Conservation (phyloP, 2,888 invertebrate species). For the Cephus spinipes region DNA sequence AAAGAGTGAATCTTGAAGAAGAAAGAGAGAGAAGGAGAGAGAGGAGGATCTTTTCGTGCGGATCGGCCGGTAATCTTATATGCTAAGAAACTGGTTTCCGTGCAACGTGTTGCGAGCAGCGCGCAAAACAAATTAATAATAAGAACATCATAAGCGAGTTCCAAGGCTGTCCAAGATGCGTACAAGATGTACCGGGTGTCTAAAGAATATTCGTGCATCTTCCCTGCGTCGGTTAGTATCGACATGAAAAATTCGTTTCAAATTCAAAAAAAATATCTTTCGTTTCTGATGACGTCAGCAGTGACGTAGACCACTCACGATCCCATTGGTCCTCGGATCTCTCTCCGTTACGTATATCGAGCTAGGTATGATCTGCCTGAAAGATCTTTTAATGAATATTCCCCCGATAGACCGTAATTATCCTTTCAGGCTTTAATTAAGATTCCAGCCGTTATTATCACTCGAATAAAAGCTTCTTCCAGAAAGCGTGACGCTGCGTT, state of each 20-base stretch:
- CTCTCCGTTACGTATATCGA: too few relatives aligned
- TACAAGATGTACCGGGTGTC: background rate
- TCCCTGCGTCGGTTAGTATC: too few relatives aligned
- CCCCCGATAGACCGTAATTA: constrained; percentile 5
- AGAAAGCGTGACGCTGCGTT: background rate
- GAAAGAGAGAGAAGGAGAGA: too few relatives aligned
- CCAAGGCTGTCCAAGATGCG: constrained; percentile 4
- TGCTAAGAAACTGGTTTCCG: constrained; percentile 53
- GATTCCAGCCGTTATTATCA: background rate
- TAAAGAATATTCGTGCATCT: too few relatives aligned
- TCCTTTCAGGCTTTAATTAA: constrained; percentile 8
- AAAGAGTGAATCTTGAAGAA: too few relatives aligned
- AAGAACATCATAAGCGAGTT: constrained; percentile 41
- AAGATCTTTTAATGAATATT: constrained; percentile 6
- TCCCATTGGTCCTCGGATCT: too few relatives aligned
- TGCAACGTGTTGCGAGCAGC: constrained; percentile 41
- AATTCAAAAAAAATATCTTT: too few relatives aligned
- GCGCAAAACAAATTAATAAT: constrained; percentile 60
- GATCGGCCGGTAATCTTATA: constrained; percentile 18
- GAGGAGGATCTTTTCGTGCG: constrained; percentile 12
- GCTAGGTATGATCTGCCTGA: background rate
- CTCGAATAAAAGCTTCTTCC: constrained; percentile 3
- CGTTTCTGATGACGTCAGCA: too few relatives aligned
- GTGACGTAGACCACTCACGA: too few relatives aligned
- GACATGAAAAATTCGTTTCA: too few relatives aligned